Evolutionary conservation across 2,113 vertebrate genomes (phyloP).

Genomic region (Psittacula cyanocephala): DNA sequence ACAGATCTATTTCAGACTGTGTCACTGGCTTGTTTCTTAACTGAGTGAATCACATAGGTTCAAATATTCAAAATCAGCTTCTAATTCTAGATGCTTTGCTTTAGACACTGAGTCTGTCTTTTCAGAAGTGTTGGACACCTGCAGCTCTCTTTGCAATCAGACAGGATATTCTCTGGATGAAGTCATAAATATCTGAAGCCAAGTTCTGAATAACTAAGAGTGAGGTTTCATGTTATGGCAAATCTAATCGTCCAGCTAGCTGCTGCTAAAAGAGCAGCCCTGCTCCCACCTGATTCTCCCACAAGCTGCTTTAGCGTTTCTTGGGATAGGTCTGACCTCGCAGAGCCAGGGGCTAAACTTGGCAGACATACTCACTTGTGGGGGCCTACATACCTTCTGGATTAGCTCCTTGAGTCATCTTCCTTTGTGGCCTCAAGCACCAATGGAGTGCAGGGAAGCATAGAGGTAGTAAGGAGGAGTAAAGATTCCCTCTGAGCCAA

Average conservation of each 20-base stretch:
- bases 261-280: background rate
- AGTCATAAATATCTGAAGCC: background rate
- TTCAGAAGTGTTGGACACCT: background rate
- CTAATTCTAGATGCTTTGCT: background rate
- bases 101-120: background rate
- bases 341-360: background rate
- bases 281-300: background rate
- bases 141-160: background rate
- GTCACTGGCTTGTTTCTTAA: background rate
- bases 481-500: background rate
- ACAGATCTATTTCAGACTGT: background rate
- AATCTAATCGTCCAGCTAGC: rapidly evolving
- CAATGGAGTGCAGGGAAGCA: background rate
- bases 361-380: background rate
- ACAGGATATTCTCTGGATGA: background rate
- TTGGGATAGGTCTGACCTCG: background rate
- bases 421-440: background rate
- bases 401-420: background rate
- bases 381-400: background rate
- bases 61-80: background rate
- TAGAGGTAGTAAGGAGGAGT: background rate
- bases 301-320: background rate
- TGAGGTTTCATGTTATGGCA: background rate
- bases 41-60: background rate
- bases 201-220: background rate